Evolutionary conservation across 2,888 invertebrate species (phyloP).

Genomic region (Eristalis arbustorum): DNA sequence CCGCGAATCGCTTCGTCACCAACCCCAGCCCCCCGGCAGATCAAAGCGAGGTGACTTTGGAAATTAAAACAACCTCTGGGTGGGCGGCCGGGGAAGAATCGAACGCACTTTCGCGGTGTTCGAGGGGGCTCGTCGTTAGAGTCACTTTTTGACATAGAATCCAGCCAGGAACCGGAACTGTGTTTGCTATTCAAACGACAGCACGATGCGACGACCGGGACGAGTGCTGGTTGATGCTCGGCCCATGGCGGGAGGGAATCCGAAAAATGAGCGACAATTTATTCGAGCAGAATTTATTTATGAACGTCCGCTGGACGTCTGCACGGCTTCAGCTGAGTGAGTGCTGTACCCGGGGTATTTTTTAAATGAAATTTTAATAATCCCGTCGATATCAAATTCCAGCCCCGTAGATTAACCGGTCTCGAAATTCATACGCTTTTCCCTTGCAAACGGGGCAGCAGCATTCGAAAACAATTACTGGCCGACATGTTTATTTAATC

Average conservation of each 20-base stretch:
- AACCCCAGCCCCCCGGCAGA: background rate
- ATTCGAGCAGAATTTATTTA: slow-evolving; percentile 32
- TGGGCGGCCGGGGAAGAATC: background rate
- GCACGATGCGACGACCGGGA: background rate
- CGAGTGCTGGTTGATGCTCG: background rate
- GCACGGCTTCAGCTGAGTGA: background rate
- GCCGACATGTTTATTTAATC: too few relatives aligned
- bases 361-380: slow-evolving; percentile 18
- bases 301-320: background rate
- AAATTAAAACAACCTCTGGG: slow-evolving; percentile 30
- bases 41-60: slow-evolving; percentile 46
- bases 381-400: slow-evolving; percentile 14
- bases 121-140: background rate
- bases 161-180: background rate
- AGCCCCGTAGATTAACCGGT: background rate
- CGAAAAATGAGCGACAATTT: slow-evolving; percentile 25
- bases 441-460: too few relatives aligned
- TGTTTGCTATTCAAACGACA: slow-evolving; percentile 10
- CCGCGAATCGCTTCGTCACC: background rate
- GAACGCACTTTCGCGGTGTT: background rate
- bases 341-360: background rate
- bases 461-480: too few relatives aligned
- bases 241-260: background rate
- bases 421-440: background rate
- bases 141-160: background rate